Percentiles rank a stretch among this genome's conserved stretches.
Conservation (phyloP, 2,797 vertebrate species). For the Selene dorsalis region DNA sequence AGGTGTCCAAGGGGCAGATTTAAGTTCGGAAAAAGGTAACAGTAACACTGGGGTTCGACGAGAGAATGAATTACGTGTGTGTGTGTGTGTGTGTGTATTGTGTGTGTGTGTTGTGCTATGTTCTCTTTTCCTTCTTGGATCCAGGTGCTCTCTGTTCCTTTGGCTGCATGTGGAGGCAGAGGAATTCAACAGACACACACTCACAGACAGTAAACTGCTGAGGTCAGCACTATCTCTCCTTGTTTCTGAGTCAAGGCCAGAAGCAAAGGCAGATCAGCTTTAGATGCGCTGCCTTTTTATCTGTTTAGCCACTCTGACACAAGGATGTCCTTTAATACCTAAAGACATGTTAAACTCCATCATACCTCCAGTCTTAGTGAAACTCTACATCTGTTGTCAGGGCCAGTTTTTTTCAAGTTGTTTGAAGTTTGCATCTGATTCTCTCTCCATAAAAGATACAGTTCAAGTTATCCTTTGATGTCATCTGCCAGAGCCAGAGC, state of each 20-base stretch:
- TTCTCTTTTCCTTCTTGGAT: conserved; percentile 37
- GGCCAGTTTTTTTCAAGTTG: conserved; percentile 3
- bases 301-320: conserved; percentile 20
- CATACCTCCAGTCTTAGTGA: conserved; percentile 1
- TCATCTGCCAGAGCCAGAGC: conserved; percentile 32
- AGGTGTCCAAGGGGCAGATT: conserved; percentile 74
- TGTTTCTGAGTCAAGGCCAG: conserved; percentile 36
- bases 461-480: conserved; percentile 25
- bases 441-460: conserved; percentile 6
- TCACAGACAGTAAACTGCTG: conserved; percentile 16
- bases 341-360: conserved; percentile 6
- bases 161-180: conserved; percentile 60
- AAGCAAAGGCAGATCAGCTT: neutral
- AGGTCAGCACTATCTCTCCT: conserved; percentile 46
- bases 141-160: conserved; percentile 57
- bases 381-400: neutral
- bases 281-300: conserved; percentile 20
- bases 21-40: conserved; percentile 74
- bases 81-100: neutral
- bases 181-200: conserved; percentile 34
- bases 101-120: conserved; percentile 6
- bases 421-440: conserved; percentile 32
- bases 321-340: conserved; percentile 4
- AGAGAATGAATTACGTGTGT: conserved; percentile 5
- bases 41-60: neutral